Conservation (phyloP, 2,888 invertebrate genomes). For the Rhagonycha fulva region DNA sequence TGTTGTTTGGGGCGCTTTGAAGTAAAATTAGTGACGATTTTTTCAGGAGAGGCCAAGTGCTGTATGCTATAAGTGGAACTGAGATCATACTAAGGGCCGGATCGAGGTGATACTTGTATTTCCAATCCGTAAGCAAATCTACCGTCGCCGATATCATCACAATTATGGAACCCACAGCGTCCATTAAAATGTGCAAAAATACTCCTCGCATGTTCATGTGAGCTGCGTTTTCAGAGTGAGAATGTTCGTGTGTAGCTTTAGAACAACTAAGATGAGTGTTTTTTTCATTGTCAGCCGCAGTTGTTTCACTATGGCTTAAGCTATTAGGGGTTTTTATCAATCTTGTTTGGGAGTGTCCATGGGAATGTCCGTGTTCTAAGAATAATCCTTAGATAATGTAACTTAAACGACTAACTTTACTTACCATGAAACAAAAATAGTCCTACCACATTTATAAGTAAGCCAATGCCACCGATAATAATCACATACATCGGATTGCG, state of each 20-base stretch:
- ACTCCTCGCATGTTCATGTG: constrained; percentile 99
- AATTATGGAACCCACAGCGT: constrained; percentile 93
- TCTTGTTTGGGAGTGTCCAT: constrained; percentile 68
- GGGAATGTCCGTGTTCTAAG: constrained; percentile 75
- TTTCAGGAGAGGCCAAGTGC: constrained; percentile 86
- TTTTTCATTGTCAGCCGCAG: constrained; percentile 73
- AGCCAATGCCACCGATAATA: constrained; percentile 87
- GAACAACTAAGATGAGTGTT: constrained; percentile 61
- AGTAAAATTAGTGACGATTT: constrained; percentile 94
- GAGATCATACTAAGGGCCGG: constrained; percentile 90
- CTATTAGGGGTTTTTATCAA: constrained; percentile 63
- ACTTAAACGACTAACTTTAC: constrained; percentile 40
- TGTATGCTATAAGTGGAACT: constrained; percentile 82
- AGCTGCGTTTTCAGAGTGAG: constrained; percentile 61
- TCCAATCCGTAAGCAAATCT: constrained; percentile 81
- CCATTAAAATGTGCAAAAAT: constrained; percentile 95
- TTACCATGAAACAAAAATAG: constrained; percentile 89
- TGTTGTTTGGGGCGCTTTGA: constrained; percentile 98
- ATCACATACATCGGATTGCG: constrained; percentile 84
- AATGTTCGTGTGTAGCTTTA: constrained; percentile 23
- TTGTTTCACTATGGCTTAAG: constrained; percentile 58
- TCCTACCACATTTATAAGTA: constrained; percentile 91
- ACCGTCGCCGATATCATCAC: constrained; percentile 80
- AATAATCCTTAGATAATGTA: constrained; percentile 3
- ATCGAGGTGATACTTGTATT: constrained; percentile 86